Evolutionary conservation across 2,888 invertebrate genomes (phyloP).

Genomic region (Tenthredo amoena): DNA sequence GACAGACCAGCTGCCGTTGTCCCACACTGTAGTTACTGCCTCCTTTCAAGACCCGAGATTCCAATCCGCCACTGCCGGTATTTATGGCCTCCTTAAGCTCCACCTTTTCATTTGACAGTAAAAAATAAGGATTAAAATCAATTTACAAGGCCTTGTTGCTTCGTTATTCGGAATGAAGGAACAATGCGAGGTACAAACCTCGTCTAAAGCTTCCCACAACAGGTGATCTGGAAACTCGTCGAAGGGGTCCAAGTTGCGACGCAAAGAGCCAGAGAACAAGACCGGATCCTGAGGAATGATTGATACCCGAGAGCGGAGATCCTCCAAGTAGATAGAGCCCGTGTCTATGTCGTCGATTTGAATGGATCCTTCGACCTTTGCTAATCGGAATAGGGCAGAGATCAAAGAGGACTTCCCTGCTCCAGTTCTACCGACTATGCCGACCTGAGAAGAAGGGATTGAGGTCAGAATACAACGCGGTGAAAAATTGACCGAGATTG

Average conservation of each 20-base stretch:
- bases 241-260: slow-evolving; percentile 95
- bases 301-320: slow-evolving; percentile 81
- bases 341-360: slow-evolving; percentile 79
- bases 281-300: slow-evolving; percentile 91
- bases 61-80: slow-evolving; percentile 78
- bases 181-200: slow-evolving; percentile 70
- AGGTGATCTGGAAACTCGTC: slow-evolving; percentile 88
- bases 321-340: slow-evolving; percentile 79
- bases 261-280: slow-evolving; percentile 91
- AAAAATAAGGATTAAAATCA: slow-evolving; percentile 59
- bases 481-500: not conserved
- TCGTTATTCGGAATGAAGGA: not conserved
- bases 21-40: slow-evolving; percentile 90
- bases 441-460: slow-evolving; percentile 79
- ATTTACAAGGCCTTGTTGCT: not conserved
- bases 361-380: slow-evolving; percentile 77
- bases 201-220: slow-evolving; percentile 91
- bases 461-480: not conserved
- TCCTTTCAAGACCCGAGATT: slow-evolving; percentile 86
- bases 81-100: slow-evolving; percentile 83
- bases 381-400: slow-evolving; percentile 85
- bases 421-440: slow-evolving; percentile 86
- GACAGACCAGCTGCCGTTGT: slow-evolving; percentile 89
- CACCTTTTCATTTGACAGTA: slow-evolving; percentile 82
- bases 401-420: slow-evolving; percentile 87